A percentile compares a stretch with the other conserved stretches of the same genome.
phyloP scores from a whole-genome alignment of 2,113 vertebrate species.

The Tachuris rubrigastra region DNA sequence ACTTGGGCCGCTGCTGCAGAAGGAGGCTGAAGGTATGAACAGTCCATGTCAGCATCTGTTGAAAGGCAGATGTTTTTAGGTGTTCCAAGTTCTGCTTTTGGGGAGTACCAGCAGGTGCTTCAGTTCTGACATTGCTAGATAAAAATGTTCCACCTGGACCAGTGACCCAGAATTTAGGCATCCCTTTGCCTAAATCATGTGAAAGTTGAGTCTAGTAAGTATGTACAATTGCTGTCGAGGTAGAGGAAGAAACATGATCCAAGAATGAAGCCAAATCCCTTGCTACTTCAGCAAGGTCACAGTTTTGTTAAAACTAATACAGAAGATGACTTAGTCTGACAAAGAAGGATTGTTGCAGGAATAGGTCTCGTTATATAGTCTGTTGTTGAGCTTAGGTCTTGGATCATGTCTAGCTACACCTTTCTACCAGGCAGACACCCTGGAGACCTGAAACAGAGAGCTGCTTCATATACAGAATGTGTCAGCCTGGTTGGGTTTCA shows the following conservation, averaged over 20 bases:
- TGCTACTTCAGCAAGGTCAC: background rate
- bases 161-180: background rate
- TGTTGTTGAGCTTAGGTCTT: no score
- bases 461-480: background rate
- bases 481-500: background rate
- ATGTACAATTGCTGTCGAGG: background rate
- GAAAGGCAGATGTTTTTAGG: background rate
- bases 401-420: no score
- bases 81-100: background rate
- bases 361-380: no score
- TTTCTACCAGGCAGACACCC: no score
- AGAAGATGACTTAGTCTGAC: no score
- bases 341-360: no score
- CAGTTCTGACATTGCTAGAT: background rate
- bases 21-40: fast-evolving
- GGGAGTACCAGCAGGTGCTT: background rate
- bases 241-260: background rate
- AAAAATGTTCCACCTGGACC: background rate
- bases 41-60: fast-evolving
- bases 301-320: no score
- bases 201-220: background rate
- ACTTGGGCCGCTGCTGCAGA: fast-evolving
- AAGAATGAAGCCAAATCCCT: background rate
- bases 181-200: background rate
- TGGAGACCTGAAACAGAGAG: no score